Evolutionary conservation across 2,888 invertebrate genomes (phyloP), one percentile per base, ranked within the genome.

Genomic region (Ethmia dodecea): DNA sequence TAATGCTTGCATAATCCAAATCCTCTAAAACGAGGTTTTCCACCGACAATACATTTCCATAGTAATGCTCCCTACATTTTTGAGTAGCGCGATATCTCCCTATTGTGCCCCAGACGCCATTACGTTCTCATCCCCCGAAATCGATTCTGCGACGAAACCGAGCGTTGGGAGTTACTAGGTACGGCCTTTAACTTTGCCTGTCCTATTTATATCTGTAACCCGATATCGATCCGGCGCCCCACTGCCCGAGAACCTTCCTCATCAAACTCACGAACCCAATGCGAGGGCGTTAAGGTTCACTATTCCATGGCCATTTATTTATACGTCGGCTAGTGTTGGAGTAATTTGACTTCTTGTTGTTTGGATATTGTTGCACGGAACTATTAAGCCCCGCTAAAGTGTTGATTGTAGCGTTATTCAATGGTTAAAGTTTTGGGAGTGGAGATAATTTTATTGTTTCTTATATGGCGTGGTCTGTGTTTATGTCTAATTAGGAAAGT

Each of bases 121-220:
- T 26, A 11, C 12, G 8, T 5, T 14, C 14, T 16, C 11, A 59
- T 61, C 62, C 62, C 60, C 67, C 47, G 54, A 40, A 49, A 70
- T 77, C 77, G 74, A 76, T 77, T 52, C 52, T 44, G 50, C 45
- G 59, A 69, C 60, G 73, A 78, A 79, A 78, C 73, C 60, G 72
- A 75, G 66, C 64, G 73, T 67, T 61, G 52, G 56, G 56, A 55
- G n/a, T n/a, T n/a, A n/a, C n/a, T n/a, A n/a, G n/a, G 57, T 49
- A 41, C 54, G 54, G 59, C 61, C 62, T 55, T 56, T 52, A 69
- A 76, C 67, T 78, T 75, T 62, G 59, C 57, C 59, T 73, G 78
- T 70, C 76, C 81, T 81, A 83, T 83, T 76, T 81, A 81, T 81
- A 77, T 70, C 69, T 62, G 70, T 76, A 74, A 71, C 75, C 72